Conservation (phyloP, 2,113 vertebrate species). For the Chunga burmeisteri region DNA sequence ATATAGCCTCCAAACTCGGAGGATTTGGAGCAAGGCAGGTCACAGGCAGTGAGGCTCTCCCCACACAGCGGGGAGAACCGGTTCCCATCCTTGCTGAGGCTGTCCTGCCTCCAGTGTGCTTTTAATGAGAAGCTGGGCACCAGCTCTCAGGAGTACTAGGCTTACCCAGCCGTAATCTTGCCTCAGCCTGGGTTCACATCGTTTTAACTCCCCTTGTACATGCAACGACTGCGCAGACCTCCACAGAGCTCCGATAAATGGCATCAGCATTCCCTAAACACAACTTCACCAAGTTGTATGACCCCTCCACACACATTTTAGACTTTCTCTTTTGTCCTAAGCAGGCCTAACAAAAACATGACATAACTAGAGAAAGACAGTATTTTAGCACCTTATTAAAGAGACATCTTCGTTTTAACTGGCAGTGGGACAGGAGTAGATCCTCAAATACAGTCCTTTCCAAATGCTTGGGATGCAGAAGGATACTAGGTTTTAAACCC, state of each 20-base stretch:
- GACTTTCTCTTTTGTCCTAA: neutral
- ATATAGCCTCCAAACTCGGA: neutral
- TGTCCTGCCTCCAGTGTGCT: neutral
- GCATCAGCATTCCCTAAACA: neutral
- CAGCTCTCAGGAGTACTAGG: neutral
- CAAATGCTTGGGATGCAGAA: neutral
- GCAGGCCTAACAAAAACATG: neutral
- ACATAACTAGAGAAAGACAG: neutral
- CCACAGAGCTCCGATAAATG: neutral
- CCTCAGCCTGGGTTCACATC: neutral
- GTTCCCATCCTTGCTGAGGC: neutral
- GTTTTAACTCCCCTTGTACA: neutral
- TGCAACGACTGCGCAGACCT: rapidly evolving
- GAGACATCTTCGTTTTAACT: neutral
- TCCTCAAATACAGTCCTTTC: neutral
- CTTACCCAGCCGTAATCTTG: neutral
- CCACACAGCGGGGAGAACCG: neutral
- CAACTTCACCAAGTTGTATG: neutral
- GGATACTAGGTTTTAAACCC: neutral
- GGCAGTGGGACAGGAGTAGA: neutral
- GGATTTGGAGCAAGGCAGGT: neutral
- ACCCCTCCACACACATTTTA: neutral
- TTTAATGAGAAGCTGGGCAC: neutral
- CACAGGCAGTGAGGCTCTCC: rapidly evolving
- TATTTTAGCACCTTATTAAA: neutral